phyloP scores from a whole-genome alignment of 2,888 invertebrate species.

The Acheta domesticus region DNA sequence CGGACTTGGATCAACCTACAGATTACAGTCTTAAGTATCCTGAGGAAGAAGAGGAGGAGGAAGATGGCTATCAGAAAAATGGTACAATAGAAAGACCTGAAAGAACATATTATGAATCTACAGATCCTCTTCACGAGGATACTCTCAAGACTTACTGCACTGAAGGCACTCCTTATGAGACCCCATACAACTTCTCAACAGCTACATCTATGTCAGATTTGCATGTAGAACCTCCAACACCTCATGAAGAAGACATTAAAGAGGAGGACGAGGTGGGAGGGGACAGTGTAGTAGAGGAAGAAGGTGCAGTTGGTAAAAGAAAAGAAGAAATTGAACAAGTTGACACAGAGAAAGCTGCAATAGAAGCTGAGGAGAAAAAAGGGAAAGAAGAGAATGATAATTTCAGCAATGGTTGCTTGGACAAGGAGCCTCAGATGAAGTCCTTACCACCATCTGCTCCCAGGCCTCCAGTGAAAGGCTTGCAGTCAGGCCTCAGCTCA shows the following conservation, averaged over 20 bases:
- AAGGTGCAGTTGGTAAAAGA: neutral
- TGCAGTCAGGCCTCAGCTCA: slow-evolving; percentile 54
- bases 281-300: slow-evolving; percentile 31
- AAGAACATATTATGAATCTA: slow-evolving; percentile 32
- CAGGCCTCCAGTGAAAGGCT: slow-evolving; percentile 24
- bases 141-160: slow-evolving; percentile 88
- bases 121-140: slow-evolving; percentile 62
- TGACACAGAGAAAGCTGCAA: slow-evolving; percentile 47
- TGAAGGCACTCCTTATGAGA: slow-evolving; percentile 84
- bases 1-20: slow-evolving; percentile 87
- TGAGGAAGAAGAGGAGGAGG: slow-evolving; percentile 68
- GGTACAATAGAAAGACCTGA: slow-evolving; percentile 37
- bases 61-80: slow-evolving; percentile 30
- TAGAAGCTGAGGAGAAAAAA: slow-evolving; percentile 46
- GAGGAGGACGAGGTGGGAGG: slow-evolving; percentile 27
- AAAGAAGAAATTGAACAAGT: slow-evolving; percentile 34
- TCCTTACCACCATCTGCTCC: slow-evolving; percentile 26
- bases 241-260: slow-evolving; percentile 26
- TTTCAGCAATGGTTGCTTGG: slow-evolving; percentile 24
- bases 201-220: slow-evolving; percentile 88
- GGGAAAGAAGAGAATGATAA: slow-evolving; percentile 32
- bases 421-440: slow-evolving; percentile 32
- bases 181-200: slow-evolving; percentile 74
- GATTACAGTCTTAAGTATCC: slow-evolving; percentile 87
- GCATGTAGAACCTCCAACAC: slow-evolving; percentile 49